Evolutionary conservation across 1,140 invertebrate species (phyloP), one percentile per base, ranked within the genome.

Genomic region (Archegozetes longisetosus): DNA sequence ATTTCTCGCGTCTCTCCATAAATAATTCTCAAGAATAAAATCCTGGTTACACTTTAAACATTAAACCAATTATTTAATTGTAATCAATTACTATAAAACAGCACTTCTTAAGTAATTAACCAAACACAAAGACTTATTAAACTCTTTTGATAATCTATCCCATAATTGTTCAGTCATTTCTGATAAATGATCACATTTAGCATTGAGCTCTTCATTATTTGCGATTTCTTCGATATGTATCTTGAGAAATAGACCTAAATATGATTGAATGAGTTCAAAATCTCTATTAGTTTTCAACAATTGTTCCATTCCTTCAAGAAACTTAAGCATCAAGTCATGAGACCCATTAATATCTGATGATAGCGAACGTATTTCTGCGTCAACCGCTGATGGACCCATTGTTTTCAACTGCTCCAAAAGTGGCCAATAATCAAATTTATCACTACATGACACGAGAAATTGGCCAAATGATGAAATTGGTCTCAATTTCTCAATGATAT

Each of bases 241-340:
- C 73, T 94, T 93, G 13, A 98, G 70, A 75, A 94, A 96, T 20
- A 95, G 74, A 53, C 80, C 82, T n/a, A 97, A 75, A 75, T 93
- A 96, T 1, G 89, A 82, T 70, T 95, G 86, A 0, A 82, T 81
- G n/a, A 95, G 71, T 76, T 98, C 93, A 75, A 91, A 96, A 73
- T 95, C 80, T 63, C 71, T 80, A 66, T 86, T 88, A 2, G 76
- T 84, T 60, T 79, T 73, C 1, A 96, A 75, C 73, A 86, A 81
- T 57, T 71, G 73, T 47, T 79, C 72, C 6, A 96, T 71, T 70
- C 89, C 80, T 67, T 81, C 78, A 28, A 97, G 72, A 74, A 95
- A 97, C 61, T 84, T 78, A 29, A 80, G 67, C 77, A 96, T 78
- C 0, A 87, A 71, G 25, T 23, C 6, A 24, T 23, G 20, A 24